phyloP scores from a whole-genome alignment of 2,797 vertebrate species.

The Amazona ochrocephala region DNA sequence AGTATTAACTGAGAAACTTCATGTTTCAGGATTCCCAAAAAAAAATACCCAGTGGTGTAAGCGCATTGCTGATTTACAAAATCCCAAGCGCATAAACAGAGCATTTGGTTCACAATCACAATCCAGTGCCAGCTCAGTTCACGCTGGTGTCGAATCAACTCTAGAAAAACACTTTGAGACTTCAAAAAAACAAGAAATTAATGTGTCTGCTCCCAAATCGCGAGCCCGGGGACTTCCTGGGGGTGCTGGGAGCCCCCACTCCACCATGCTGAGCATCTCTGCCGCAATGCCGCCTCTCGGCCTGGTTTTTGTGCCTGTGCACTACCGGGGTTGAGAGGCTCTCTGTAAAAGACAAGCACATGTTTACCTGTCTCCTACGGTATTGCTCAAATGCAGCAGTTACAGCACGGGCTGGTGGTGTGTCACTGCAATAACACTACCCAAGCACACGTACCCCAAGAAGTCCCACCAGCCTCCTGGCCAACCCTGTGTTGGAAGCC shows the following conservation, averaged over 20 bases:
- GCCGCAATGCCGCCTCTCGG: rapidly evolving
- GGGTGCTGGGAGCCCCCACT: too few species aligned
- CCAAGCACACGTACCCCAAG: rapidly evolving
- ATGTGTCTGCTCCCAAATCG: not conserved
- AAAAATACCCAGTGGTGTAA: rapidly evolving
- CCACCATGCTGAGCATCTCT: rapidly evolving
- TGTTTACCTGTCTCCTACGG: rapidly evolving
- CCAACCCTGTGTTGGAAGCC: rapidly evolving
- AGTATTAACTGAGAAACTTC: not conserved
- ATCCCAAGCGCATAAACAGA: rapidly evolving
- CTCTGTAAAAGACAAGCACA: rapidly evolving
- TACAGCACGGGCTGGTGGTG: rapidly evolving
- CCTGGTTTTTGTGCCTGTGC: not conserved
- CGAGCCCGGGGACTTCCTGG: rapidly evolving
- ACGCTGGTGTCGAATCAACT: rapidly evolving
- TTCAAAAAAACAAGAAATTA: rapidly evolving
- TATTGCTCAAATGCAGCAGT: rapidly evolving
- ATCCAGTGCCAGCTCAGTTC: rapidly evolving
- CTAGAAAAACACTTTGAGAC: not conserved
- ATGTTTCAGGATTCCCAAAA: too few species aligned
- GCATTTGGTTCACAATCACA: rapidly evolving
- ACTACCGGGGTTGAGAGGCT: not conserved
- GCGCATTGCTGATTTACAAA: rapidly evolving
- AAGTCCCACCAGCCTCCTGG: not conserved
- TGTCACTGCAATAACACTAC: rapidly evolving